phyloP scores from a whole-genome alignment of 1,140 invertebrate genomes.

The Neodiprion lecontei region DNA sequence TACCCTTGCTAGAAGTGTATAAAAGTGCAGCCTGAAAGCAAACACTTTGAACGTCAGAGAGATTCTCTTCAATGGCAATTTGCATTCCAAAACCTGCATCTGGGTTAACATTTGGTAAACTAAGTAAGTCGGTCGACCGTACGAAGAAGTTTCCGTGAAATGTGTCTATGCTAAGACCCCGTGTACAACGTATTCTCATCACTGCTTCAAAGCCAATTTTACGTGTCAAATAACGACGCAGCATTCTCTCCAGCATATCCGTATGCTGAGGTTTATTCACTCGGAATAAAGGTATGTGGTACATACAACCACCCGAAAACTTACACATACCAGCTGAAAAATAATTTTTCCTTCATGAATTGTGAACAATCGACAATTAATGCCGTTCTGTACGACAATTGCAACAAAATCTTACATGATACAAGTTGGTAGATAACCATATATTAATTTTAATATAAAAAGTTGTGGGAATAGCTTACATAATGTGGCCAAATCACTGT shows the following conservation, averaged over 20 bases:
- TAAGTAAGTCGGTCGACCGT: slow-evolving; percentile 94
- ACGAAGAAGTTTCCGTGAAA: slow-evolving; percentile 99
- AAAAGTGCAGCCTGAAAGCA: slow-evolving; percentile 98
- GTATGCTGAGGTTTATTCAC: slow-evolving; percentile 73
- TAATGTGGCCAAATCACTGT: slow-evolving; percentile 92
- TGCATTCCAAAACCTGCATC: slow-evolving; percentile 99
- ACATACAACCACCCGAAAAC: slow-evolving; percentile 93
- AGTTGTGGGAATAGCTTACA: slow-evolving; percentile 67
- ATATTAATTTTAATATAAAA: not conserved
- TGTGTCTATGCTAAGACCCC: slow-evolving; percentile 93
- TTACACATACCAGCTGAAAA: slow-evolving; percentile 86
- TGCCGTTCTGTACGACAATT: not conserved
- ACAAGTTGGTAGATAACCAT: slow-evolving; percentile 4
- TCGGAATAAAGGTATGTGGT: slow-evolving; percentile 93
- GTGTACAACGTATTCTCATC: slow-evolving; percentile 94
- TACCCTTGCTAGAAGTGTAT: slow-evolving; percentile 97
- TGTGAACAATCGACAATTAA: slow-evolving; percentile 1
- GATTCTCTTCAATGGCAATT: slow-evolving; percentile 90
- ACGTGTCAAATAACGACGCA: slow-evolving; percentile 90
- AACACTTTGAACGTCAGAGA: slow-evolving; percentile 85
- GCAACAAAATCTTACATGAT: too few relatives aligned
- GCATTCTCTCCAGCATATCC: slow-evolving; percentile 77
- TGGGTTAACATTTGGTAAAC: slow-evolving; percentile 96
- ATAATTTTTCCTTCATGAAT: slow-evolving; percentile 17
- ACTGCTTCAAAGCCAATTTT: slow-evolving; percentile 99